Base-by-base conservation (phyloP, 2,797 vertebrate species). In the Centroberyx gerrardi region DNA sequence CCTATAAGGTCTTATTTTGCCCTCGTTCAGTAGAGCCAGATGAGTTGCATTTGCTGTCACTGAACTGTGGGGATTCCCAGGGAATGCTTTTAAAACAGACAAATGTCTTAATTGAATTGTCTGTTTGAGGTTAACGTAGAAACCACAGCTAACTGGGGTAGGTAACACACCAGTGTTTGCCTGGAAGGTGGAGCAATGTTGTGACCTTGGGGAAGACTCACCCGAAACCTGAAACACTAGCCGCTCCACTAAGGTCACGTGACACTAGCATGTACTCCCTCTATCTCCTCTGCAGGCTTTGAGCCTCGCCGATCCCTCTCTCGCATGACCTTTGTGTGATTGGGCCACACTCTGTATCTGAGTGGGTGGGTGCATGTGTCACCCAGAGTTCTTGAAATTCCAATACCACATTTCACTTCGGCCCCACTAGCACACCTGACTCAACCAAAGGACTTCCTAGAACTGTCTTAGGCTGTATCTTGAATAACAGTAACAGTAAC, bases 171-270 rank as follows among this genome's bases (percentile, higher is more conserved):
- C 0, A 31, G 13, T 58, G 51, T 74, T 74, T 76, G 54, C 56
- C 68, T 81, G 31, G 29, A 74, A 68, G 76, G 74, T 52, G 63
- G 46, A 42, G 71, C 74, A 59, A 62, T 64, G 78, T 75, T 79
- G 33, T 75, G 78, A 88, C 78, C 75, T 87, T 85, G 65, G 58
- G 77, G 63, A 82, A 85, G 71, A 76, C 71, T 52, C 51, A 38
- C 18, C 59, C 18, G 54, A 87, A 89, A 86, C 84, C 84, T 88
- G 87, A 90, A 90, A 90, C 78, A 78, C 54, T 52, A 86, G 75
- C 87, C 74, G 51, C 49, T 79, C 38, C 65, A 62, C 78, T 62
- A n/a, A 72, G 74, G 84, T 90, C 80, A 86, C 48, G 56, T 83
- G 81, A 91, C 73, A 54, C 74, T 59, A 56, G 70, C 66, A 73